A percentile compares a stretch with the other conserved stretches of the same genome.
Evolutionary conservation across 2,797 vertebrate species (phyloP).

Genomic region (Takifugu ocellatus): DNA sequence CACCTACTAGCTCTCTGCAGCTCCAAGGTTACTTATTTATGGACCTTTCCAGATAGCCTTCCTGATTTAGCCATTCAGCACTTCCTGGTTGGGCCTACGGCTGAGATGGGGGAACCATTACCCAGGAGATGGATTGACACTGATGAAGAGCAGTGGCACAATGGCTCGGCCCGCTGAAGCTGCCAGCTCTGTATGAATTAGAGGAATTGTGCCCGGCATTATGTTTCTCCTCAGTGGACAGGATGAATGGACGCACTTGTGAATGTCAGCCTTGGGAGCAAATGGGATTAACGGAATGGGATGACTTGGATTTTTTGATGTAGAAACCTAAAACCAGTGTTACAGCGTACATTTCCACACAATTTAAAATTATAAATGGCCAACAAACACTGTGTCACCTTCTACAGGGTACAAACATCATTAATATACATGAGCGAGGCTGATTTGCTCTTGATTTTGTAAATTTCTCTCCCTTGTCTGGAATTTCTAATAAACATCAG

Average conservation of each 20-base stretch:
- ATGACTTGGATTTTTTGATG: constrained; percentile 17
- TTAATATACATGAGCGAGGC: not conserved
- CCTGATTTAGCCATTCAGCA: constrained; percentile 51
- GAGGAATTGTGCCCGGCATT: constrained; percentile 53
- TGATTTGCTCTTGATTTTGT: not conserved
- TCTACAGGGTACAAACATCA: too few relatives aligned
- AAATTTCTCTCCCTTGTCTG: not conserved
- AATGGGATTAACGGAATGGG: constrained; percentile 12
- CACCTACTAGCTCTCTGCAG: constrained; percentile 5
- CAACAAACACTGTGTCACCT: not conserved
- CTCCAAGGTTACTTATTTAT: constrained; percentile 61
- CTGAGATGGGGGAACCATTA: constrained; percentile 39
- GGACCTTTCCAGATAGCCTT: constrained; percentile 46
- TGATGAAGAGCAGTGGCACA: constrained; percentile 27
- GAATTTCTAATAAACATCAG: not conserved
- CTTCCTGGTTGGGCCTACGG: constrained; percentile 39
- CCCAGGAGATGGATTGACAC: constrained; percentile 22
- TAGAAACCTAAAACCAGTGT: constrained; percentile 5
- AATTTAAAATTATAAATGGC: not conserved
- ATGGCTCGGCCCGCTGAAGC: constrained; percentile 10
- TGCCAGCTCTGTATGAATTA: constrained; percentile 56
- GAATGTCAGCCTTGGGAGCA: constrained; percentile 21
- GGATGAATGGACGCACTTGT: constrained; percentile 59
- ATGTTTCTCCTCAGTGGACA: constrained; percentile 36
- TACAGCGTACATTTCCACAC: not conserved